phyloP scores from a whole-genome alignment of 2,113 vertebrate species.

The Dicerorhinus sumatrensis region DNA sequence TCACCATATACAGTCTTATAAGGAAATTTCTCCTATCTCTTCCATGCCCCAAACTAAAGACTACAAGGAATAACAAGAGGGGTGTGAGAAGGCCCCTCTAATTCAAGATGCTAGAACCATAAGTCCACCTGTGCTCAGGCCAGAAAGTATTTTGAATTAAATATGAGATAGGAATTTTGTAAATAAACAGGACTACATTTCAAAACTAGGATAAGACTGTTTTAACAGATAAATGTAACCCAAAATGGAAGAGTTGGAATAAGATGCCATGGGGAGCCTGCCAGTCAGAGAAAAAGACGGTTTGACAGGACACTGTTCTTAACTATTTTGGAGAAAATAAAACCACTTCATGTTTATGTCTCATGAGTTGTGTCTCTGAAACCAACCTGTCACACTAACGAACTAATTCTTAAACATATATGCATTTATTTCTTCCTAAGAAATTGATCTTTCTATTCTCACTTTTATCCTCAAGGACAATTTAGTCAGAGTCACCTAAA shows the following conservation, averaged over 20 bases:
- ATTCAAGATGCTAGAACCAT: not conserved
- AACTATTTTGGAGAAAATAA: not conserved
- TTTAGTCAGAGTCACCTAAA: not conserved
- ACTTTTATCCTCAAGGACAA: not conserved
- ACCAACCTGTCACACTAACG: not conserved
- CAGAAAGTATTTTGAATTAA: not conserved
- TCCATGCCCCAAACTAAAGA: not conserved
- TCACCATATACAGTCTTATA: not conserved
- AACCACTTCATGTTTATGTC: not conserved
- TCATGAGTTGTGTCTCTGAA: not conserved
- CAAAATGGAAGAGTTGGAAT: not conserved
- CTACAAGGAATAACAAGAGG: not conserved
- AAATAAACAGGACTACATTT: not conserved
- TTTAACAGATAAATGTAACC: not conserved
- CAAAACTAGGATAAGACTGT: not conserved
- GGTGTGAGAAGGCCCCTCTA: not conserved
- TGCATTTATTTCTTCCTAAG: not conserved
- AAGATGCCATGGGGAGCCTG: not conserved
- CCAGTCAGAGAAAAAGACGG: not conserved
- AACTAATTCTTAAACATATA: not conserved
- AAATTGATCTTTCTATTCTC: not conserved
- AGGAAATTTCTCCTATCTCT: not conserved
- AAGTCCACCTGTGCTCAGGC: not conserved
- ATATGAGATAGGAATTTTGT: not conserved
- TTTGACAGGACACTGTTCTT: not conserved